phyloP scores from a whole-genome alignment of 2,113 vertebrate species.

The Ctenodactylus gundi region DNA sequence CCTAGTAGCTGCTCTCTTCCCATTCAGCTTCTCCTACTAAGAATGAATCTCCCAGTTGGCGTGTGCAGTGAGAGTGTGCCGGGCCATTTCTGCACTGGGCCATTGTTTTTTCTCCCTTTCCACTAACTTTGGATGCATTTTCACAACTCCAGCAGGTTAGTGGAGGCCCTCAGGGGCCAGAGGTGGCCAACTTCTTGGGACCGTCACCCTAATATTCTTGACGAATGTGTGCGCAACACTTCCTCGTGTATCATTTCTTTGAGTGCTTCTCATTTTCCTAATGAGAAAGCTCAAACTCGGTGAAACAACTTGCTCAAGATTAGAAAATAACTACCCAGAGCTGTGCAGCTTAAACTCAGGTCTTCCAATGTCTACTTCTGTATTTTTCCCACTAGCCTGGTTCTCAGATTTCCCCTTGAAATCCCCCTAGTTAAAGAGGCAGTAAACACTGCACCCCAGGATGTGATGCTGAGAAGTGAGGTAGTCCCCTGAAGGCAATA shows the following conservation, averaged over 20 bases:
- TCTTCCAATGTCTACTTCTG: not conserved
- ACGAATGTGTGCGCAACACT: not conserved
- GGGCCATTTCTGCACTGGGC: not conserved
- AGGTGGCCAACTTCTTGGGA: not conserved
- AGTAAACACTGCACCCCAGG: not conserved
- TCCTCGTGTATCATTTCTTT: not conserved
- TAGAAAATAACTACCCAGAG: not conserved
- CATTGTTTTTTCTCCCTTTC: not conserved
- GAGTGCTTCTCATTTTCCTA: not conserved
- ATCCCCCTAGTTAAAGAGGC: not conserved
- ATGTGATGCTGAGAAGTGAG: not conserved
- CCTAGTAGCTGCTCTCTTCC: not conserved
- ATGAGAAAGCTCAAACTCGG: not conserved
- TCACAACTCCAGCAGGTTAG: not conserved
- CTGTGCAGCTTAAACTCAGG: not conserved
- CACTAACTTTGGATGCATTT: not conserved
- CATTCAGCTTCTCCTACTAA: not conserved
- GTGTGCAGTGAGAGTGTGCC: not conserved
- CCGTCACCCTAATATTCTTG: not conserved
- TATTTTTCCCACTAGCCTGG: not conserved
- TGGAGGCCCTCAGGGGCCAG: not conserved
- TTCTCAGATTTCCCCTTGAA: not conserved
- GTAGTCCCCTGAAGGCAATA: not conserved
- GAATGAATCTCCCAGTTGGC: not conserved
- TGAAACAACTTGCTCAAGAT: not conserved